Percentiles rank a stretch among this genome's conserved stretches.
These are phyloP conservation scores for Zaprionus taronus DNA, from an alignment of 1,140 invertebrate species.

Conservation along the genomic window DNA sequence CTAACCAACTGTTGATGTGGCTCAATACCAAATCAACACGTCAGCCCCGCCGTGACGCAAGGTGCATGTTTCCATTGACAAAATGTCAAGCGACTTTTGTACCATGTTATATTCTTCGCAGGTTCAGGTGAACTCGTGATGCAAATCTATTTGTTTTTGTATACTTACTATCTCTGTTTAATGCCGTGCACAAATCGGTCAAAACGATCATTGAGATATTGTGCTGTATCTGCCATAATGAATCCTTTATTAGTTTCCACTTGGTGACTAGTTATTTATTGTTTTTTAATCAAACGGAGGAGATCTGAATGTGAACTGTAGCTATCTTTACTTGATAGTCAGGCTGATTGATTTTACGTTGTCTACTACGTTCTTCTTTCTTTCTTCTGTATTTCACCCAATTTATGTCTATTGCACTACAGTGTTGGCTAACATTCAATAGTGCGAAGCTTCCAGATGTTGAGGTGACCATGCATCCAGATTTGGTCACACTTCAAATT, in stretches of 20 bases:
- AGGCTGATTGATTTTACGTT: conserved; percentile 48
- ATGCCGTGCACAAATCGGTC: conserved; percentile 66
- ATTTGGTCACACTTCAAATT: conserved; percentile 7
- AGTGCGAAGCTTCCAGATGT: conserved; percentile 36
- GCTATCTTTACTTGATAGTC: conserved; percentile 16
- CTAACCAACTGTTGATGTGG: conserved; percentile 78
- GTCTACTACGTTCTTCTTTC: conserved; percentile 43
- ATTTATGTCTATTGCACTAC: conserved; percentile 41
- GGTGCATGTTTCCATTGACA: background rate
- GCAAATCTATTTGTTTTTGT: background rate
- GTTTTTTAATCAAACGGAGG: conserved; percentile 69
- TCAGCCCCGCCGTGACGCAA: conserved; percentile 41
- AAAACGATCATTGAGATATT: conserved; percentile 58
- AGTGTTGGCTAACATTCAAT: conserved; percentile 39
- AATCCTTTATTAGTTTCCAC: conserved; percentile 28
- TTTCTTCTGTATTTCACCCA: conserved; percentile 65
- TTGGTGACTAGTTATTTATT: conserved; percentile 39
- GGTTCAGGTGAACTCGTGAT: conserved; percentile 12
- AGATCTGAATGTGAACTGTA: conserved; percentile 53
- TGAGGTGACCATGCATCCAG: conserved; percentile 4
- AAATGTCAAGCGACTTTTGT: background rate
- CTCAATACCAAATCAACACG: conserved; percentile 66
- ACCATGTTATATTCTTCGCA: background rate
- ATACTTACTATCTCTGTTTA: conserved; percentile 70
- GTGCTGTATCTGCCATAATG: conserved; percentile 56